Evolutionary conservation across 2,797 vertebrate genomes (phyloP).

Genomic region (Tiaroga cobitis): DNA sequence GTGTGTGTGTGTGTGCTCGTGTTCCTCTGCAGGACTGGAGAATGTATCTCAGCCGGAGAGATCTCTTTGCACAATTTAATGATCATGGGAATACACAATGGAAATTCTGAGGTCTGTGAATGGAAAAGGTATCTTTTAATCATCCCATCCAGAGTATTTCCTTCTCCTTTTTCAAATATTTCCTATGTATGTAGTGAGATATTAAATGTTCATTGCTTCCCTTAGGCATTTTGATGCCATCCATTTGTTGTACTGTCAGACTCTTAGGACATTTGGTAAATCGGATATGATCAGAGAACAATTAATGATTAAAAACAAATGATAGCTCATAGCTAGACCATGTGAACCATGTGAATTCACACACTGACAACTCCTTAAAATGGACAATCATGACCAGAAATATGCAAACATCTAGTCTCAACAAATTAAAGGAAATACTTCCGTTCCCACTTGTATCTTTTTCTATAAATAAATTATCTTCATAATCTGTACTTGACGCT

Average conservation of each 20-base stretch:
- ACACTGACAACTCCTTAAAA: neutral
- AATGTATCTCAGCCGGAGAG: conserved; percentile 79
- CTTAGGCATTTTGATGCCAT: conserved; percentile 66
- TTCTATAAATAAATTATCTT: neutral
- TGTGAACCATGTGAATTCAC: conserved; percentile 36
- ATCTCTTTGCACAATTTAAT: conserved; percentile 84
- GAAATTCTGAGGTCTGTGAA: conserved; percentile 66
- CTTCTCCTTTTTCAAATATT: conserved; percentile 62
- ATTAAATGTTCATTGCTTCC: conserved; percentile 72
- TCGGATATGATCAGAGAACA: conserved; percentile 74
- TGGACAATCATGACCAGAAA: neutral
- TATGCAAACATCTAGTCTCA: neutral
- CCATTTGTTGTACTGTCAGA: conserved; percentile 56
- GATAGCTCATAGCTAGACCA: conserved; percentile 40
- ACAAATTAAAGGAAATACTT: conserved; percentile 1
- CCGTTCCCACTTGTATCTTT: neutral
- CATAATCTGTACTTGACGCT: conserved; percentile 6
- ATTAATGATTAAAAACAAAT: conserved; percentile 64
- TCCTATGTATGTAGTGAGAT: conserved; percentile 75
- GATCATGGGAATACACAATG: conserved; percentile 78
- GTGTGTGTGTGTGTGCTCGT: neutral
- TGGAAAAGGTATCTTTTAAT: conserved; percentile 63
- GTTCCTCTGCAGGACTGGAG: conserved; percentile 70
- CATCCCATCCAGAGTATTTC: conserved; percentile 34
- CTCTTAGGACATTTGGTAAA: conserved; percentile 66